Percentiles rank a stretch among this genome's conserved stretches.
These are phyloP conservation scores for Aurelia sp. DNA, from an alignment of 30 jellyfish, hydroid and myxozoan genomes.

Conservation along the genomic window DNA sequence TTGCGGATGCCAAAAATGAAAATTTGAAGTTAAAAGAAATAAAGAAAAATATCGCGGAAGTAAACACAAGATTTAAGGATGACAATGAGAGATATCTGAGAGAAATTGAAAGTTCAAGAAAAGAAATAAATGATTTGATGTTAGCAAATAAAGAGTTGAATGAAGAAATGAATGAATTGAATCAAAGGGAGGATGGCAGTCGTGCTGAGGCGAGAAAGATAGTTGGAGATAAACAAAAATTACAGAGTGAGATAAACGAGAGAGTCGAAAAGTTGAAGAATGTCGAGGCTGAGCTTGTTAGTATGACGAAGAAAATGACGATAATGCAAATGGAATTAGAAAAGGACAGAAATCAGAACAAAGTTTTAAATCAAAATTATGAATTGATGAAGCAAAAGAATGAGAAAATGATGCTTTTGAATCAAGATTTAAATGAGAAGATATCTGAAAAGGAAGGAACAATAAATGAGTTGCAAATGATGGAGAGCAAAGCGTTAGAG, in stretches of 20 bases:
- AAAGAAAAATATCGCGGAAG: slow-evolving; percentile 2
- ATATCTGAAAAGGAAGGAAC: slow-evolving; percentile 19
- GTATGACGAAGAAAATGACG: slow-evolving; percentile 35
- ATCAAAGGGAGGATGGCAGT: slow-evolving; percentile 24
- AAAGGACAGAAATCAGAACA: slow-evolving; percentile 53
- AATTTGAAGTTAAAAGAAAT: not conserved
- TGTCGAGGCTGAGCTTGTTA: slow-evolving; percentile 57
- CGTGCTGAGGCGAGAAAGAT: slow-evolving; percentile 27
- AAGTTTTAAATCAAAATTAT: slow-evolving; percentile 13
- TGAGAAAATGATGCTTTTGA: slow-evolving; percentile 3
- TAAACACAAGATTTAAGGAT: not conserved
- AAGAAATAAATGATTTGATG: slow-evolving; percentile 27
- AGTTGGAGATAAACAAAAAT: slow-evolving; percentile 21
- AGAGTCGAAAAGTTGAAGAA: slow-evolving; percentile 35
- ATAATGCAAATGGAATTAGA: slow-evolving; percentile 52
- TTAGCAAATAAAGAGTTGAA: slow-evolving; percentile 9
- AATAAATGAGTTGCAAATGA: slow-evolving; percentile 31
- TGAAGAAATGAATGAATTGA: slow-evolving; percentile 12
- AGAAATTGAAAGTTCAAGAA: slow-evolving; percentile 5
- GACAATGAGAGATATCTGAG: slow-evolving; percentile 20
- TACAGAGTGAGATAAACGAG: slow-evolving; percentile 33
- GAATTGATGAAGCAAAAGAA: slow-evolving; percentile 19
- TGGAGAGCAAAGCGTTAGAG: slow-evolving; percentile 51
- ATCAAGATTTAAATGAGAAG: slow-evolving; percentile 37
- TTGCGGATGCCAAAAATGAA: slow-evolving; percentile 5